Evolutionary conservation across 1,140 invertebrate genomes (phyloP), one percentile per base, ranked within the genome.

Genomic region (Tetramorium simillimum): DNA sequence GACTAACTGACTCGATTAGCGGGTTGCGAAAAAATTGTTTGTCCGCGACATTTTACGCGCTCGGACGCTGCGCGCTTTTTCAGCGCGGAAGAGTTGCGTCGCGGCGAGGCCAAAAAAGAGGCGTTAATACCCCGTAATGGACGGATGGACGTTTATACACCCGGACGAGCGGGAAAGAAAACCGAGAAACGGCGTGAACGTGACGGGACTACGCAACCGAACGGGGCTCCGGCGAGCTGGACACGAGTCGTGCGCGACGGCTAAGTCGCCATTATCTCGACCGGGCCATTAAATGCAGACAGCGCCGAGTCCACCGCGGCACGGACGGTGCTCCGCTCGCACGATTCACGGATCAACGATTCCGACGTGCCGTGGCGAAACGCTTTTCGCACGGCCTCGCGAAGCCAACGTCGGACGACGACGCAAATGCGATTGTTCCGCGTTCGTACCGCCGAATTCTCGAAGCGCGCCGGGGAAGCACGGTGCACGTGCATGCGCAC

Each of bases 261-360:
- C 53, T 7, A 76, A 76, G 88, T 81, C 88, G 88, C 40, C 75
- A 87, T 89, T 89, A 90, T 80, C 70, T 67, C 18, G 49, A 80
- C n/a, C 63, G 12, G 43, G 72, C 72, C 78, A 67, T 89, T 90
- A 90, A 89, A 89, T 5, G 37, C 76, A 63, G 70, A 65, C 85
- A 86, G 46, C 37, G 75, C 70, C 58, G 58, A 14, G 82, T 65
- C 43, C 43, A n/a, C 21, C 37, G 51, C 56, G 9, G 58, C 37
- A 56, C 56, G 33, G 53, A 88, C 58, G 49, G 16, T 49, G 56
- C 46, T 53, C 58, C 3, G 62, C 58, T 88, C 85, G 72, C 69
- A 46, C 77, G 85, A 87, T 87, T 90, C 70, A 90, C 88, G 88
- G 88, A 89, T 90, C 88, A 89, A 90, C 85, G 88, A 70, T 21